Conservation (phyloP, 2,888 invertebrate species). For the Mimumesa dahlbomi region DNA sequence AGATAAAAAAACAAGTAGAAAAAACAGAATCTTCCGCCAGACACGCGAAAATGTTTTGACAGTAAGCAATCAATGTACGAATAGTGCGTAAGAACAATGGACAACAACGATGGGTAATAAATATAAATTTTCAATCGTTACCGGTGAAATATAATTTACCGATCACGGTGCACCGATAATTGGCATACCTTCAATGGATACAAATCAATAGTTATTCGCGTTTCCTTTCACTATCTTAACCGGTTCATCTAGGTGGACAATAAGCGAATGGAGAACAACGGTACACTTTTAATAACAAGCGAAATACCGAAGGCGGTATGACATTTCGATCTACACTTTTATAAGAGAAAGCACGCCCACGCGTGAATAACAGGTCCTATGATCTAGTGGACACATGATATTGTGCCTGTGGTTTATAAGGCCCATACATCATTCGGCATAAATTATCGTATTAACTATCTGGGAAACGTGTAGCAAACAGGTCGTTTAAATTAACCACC, state of each 20-base stretch:
- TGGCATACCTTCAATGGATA: slow-evolving; percentile 24
- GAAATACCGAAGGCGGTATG: slow-evolving; percentile 48
- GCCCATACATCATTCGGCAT: slow-evolving; percentile 34
- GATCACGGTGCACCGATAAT: slow-evolving; percentile 22
- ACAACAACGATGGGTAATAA: too few species aligned
- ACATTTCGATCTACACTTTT: slow-evolving; percentile 56
- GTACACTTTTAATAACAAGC: slow-evolving; percentile 41
- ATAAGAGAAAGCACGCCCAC: slow-evolving; percentile 51
- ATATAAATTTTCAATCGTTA: neutral
- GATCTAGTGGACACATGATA: slow-evolving; percentile 44
- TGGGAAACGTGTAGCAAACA: slow-evolving; percentile 27
- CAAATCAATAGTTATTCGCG: slow-evolving; percentile 36
- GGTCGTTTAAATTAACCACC: slow-evolving; percentile 16
- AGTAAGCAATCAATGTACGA: too few species aligned
- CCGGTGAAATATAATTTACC: slow-evolving; percentile 31
- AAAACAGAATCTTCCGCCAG: too few species aligned
- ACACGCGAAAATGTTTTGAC: too few species aligned
- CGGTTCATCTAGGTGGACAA: slow-evolving; percentile 36
- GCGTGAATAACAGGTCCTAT: slow-evolving; percentile 43
- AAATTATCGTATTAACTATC: slow-evolving; percentile 47
- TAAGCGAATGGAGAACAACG: slow-evolving; percentile 40
- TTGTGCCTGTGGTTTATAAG: slow-evolving; percentile 29
- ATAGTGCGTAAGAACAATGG: too few species aligned
- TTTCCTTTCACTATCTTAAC: slow-evolving; percentile 58
- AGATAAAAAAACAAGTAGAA: neutral